Conservation (phyloP, 2,797 vertebrate species). For the Perdix hodgsoniae region DNA sequence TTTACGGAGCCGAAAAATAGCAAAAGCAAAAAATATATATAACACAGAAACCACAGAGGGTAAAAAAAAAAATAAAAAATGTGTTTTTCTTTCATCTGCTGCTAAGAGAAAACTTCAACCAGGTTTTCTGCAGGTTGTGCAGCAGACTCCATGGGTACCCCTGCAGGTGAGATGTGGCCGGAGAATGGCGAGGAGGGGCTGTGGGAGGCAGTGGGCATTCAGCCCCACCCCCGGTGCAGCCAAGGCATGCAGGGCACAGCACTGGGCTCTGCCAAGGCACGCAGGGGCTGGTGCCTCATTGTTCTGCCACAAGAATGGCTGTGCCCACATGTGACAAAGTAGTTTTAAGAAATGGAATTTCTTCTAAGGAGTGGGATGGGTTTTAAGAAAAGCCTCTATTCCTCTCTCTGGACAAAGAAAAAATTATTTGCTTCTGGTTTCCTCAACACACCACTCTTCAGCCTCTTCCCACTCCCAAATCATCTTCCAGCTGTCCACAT, state of each 20-base stretch:
- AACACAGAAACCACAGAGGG: not conserved
- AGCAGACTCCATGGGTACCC: not conserved
- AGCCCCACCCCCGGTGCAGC: not conserved
- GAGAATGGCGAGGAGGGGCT: accelerated
- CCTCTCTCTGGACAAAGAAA: not conserved
- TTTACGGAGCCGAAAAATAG: conserved; percentile 66
- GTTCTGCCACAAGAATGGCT: not conserved
- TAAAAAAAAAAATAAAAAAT: not conserved
- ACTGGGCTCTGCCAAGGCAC: not conserved
- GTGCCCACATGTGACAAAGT: not conserved
- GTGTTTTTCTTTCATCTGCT: conserved; percentile 41
- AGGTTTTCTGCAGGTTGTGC: not conserved
- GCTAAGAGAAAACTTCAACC: conserved; percentile 17
- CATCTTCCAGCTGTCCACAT: not conserved
- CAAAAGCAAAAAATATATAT: not conserved
- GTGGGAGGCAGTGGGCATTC: not conserved
- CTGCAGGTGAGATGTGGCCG: not conserved
- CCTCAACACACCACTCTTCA: not conserved
- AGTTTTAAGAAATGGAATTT: not conserved
- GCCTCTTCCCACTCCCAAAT: not conserved
- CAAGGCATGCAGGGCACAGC: no score
- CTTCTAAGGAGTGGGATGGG: not conserved
- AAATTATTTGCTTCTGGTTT: not conserved
- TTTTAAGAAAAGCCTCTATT: not conserved
- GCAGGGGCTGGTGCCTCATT: not conserved